Evolutionary conservation across 2,888 invertebrate genomes (phyloP), one percentile per base, ranked within the genome.

Genomic region (Caradrina kadenii): DNA sequence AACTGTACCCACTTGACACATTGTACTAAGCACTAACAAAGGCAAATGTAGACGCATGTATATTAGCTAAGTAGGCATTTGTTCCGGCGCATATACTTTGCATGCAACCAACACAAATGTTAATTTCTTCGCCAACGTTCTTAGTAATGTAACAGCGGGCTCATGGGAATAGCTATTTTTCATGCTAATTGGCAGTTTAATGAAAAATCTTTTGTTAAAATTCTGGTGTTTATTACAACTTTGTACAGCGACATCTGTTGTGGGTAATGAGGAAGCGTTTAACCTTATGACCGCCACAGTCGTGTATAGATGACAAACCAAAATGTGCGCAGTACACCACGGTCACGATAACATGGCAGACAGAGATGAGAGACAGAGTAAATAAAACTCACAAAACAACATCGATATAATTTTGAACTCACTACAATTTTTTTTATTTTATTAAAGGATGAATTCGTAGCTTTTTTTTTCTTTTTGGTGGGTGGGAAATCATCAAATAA

Each of bases 91-190:
- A 13, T 54, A 45, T 17, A 63, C 65, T 77, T 78, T 66, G 80
- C 76, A 80, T 78, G 70, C 77, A 50, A 61, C 17, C 45, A 31
- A 63, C 66, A 48, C 50, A 76, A 70, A 78, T 80, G 76, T 80
- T 76, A 80, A 80, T 80, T 66, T 65, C 68, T 35, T 73, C 21
- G 45, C 21, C 60, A 65, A 48, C 76, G 58, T 83, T 81, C 82
- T 73, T 56, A 53, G 79, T 71, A 83, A 71, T 67, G 72, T 69
- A 67, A 76, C 61, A 73, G 49, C 56, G 63, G 79, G 79, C 81
- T 55, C 82, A 63, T 73, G 64, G 67, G 83, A 83, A 83, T 76
- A 72, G 65, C 68, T 76, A 72, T 80, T 80, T 76, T 52, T 65
- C 64, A 68, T 60, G 62, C 54, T 73, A 80, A 80, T 80, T 76